Evolutionary conservation across 2,888 invertebrate genomes (phyloP).

Genomic region (Caenorhabditis uteleia): DNA sequence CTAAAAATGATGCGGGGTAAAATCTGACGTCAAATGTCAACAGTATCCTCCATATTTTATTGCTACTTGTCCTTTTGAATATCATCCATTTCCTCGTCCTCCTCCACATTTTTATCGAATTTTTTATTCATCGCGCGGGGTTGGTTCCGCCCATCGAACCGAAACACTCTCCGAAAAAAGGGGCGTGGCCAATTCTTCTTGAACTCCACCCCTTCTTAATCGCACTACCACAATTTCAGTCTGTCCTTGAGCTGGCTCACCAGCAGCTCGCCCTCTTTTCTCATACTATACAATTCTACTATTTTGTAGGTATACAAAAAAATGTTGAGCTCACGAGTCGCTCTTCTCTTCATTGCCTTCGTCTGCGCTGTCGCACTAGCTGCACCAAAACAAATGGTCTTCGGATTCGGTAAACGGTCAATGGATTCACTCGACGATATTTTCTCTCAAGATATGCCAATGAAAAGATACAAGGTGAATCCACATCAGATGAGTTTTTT

Average conservation of each 20-base stretch:
- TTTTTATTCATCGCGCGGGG: slow-evolving; percentile 2
- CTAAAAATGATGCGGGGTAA: too few species aligned
- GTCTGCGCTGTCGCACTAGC: slow-evolving; percentile 33
- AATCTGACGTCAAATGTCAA: too few species aligned
- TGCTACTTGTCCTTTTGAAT: slow-evolving; percentile 11
- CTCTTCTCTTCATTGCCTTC: slow-evolving; percentile 31
- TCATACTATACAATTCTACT: background rate
- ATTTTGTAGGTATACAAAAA: slow-evolving; percentile 3
- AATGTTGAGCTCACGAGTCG: slow-evolving; percentile 43
- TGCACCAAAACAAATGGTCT: slow-evolving; percentile 44
- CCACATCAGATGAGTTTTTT: background rate
- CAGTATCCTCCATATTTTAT: slow-evolving; percentile 10
- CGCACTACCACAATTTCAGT: background rate
- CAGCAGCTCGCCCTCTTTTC: background rate
- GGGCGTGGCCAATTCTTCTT: background rate
- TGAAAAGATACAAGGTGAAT: slow-evolving; percentile 32
- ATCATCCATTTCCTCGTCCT: slow-evolving; percentile 11
- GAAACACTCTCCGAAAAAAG: background rate
- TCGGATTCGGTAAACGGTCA: slow-evolving; percentile 44
- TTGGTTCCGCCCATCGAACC: slow-evolving; percentile 3
- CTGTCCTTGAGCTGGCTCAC: background rate
- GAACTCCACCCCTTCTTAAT: background rate
- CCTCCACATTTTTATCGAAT: background rate
- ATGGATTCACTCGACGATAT: slow-evolving; percentile 15
- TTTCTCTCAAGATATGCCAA: slow-evolving; percentile 18